These are phyloP conservation scores for Halcyon senegalensis DNA, from an alignment of 2,113 vertebrate genomes.

Conservation along the genomic window DNA sequence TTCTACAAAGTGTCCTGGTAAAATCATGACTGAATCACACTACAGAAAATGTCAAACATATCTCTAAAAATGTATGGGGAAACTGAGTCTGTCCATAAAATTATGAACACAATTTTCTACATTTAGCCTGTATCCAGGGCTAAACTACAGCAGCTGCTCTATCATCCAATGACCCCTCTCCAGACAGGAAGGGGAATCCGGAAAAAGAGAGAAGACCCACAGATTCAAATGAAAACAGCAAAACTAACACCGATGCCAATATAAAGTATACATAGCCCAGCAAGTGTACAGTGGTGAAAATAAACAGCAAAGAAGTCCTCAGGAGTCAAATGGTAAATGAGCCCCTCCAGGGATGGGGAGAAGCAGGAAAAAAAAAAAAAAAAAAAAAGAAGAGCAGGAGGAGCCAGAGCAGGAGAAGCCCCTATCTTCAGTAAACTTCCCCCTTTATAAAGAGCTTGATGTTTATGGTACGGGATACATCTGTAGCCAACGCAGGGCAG, in stretches of 20 bases:
- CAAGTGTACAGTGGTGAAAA: neutral
- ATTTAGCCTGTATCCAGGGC: neutral
- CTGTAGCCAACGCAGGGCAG: neutral
- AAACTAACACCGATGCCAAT: neutral
- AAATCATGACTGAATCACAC: neutral
- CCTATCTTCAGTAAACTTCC: neutral
- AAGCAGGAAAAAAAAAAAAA: neutral
- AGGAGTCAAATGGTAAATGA: neutral
- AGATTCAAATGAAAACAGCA: neutral
- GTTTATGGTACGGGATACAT: neutral
- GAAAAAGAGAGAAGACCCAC: neutral
- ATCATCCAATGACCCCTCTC: neutral
- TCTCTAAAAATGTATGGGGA: neutral
- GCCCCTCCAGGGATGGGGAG: neutral
- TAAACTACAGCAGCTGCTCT: neutral
- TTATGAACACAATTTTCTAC: neutral
- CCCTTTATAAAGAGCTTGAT: neutral
- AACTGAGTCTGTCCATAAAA: neutral
- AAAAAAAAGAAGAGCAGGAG: neutral
- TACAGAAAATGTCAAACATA: neutral
- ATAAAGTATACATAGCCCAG: neutral
- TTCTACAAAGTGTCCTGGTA: neutral
- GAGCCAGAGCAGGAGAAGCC: neutral
- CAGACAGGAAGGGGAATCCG: neutral
- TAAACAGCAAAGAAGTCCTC: neutral